These are phyloP conservation scores for Amiota mariae DNA, from an alignment of 2,888 invertebrate species.

Conservation along the genomic window DNA sequence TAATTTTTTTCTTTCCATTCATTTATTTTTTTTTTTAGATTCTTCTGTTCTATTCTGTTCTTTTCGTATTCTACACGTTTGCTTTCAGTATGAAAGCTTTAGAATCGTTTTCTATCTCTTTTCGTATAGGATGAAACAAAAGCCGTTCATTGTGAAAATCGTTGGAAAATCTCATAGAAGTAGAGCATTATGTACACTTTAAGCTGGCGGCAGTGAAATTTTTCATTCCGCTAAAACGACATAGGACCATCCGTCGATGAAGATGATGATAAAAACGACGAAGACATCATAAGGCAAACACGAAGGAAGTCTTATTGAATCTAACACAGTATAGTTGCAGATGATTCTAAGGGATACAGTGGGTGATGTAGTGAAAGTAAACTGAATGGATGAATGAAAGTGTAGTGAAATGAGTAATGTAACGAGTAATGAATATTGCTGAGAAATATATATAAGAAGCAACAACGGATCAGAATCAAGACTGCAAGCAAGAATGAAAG, in stretches of 20 bases:
- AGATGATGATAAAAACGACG: not conserved
- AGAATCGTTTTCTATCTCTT: too few species aligned
- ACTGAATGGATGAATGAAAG: too few species aligned
- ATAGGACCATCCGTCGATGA: not conserved
- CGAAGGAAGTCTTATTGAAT: not conserved
- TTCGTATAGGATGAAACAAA: slow-evolving; percentile 21
- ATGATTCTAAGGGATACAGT: not conserved
- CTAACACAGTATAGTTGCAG: slow-evolving; percentile 12
- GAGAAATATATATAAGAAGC: slow-evolving; percentile 11
- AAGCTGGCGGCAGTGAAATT: slow-evolving; percentile 2
- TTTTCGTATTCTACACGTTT: too few species aligned
- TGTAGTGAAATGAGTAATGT: slow-evolving; percentile 4
- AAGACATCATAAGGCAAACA: not conserved
- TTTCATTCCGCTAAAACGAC: not conserved
- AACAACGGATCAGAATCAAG: not conserved
- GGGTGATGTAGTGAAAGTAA: not conserved
- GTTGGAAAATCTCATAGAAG: slow-evolving; percentile 48
- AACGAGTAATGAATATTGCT: slow-evolving; percentile 13
- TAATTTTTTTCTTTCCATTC: slow-evolving; percentile 12
- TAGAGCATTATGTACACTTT: slow-evolving; percentile 46
- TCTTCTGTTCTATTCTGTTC: not conserved
- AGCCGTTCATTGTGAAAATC: slow-evolving; percentile 21
- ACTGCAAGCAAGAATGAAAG: not conserved
- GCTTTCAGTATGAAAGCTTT: too few species aligned
- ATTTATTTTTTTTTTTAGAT: slow-evolving; percentile 1